Evolutionary conservation across 2,797 vertebrate species (phyloP), one percentile per base, ranked within the genome.

Genomic region (Iguana delicatissima): DNA sequence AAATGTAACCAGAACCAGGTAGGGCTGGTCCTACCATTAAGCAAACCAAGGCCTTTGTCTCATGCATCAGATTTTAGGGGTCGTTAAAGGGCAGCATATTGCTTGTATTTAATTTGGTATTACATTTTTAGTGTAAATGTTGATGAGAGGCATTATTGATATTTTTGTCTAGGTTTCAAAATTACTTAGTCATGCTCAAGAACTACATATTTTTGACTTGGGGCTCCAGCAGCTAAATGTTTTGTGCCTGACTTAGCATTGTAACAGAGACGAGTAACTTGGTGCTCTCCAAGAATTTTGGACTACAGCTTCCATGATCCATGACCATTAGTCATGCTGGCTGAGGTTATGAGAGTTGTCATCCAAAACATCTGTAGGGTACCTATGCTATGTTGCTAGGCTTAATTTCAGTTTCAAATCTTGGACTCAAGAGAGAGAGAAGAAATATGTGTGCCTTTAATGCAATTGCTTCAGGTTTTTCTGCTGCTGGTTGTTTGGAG

Each of bases 401-500:
- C 12, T 80, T 46, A 72, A 18, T 18, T 64, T 74, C 55, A 50
- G 16, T 84, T 89, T 59, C 32, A 76, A 22, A 12, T 24, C 52
- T 59, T 73, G 35, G 64, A 18, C 4, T 84, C 57, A 84, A 88
- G 80, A 84, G 88, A 32, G 85, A 35, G 42, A 0, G 32, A 69
- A 14, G 0, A 69, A 79, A 76, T 52, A 4, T 87, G 46, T 7
- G 22, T 89, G 74, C 59, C 12, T 87, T 91, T 67, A 94, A 88
- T 86, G 72, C 90, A 91, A 94, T 93, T 89, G 2, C 82, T 91
- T 91, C 38, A 89, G 90, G 85, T 16, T 69, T 35, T 91, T 95
- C 93, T 89, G 29, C 91, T 94, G 94, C 94, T 94, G 95, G 93
- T 94, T 93, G 94, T 12, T 93, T 94, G 91, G 69, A 89, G 93